These are phyloP conservation scores for Okamejei kenojei DNA, from an alignment of 2,797 vertebrate genomes.

Conservation along the genomic window DNA sequence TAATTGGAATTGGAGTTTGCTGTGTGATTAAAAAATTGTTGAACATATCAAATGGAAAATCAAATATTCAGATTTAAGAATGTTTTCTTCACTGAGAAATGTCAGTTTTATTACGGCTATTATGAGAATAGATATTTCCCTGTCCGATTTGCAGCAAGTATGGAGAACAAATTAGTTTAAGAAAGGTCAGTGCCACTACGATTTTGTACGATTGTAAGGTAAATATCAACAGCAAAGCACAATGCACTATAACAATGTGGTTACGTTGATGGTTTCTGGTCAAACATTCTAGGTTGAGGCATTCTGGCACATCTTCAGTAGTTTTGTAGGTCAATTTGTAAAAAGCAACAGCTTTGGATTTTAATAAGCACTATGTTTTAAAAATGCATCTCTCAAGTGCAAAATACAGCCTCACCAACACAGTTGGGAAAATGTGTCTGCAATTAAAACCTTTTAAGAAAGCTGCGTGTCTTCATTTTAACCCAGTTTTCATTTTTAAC, in stretches of 20 bases:
- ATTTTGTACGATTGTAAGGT: not conserved
- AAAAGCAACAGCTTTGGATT: not conserved
- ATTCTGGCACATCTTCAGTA: not conserved
- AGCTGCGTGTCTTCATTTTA: not conserved
- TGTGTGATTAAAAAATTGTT: not conserved
- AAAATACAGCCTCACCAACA: too few relatives aligned
- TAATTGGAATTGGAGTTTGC: not conserved
- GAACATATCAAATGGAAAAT: not conserved
- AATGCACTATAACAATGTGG: not conserved
- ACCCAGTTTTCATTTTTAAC: not conserved
- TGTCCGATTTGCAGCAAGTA: not conserved
- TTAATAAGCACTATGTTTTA: not conserved
- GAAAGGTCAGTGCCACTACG: not conserved
- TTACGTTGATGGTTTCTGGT: not conserved
- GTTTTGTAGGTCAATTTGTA: not conserved
- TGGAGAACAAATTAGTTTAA: constrained; percentile 12
- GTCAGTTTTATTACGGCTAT: not conserved
- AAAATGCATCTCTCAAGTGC: not conserved
- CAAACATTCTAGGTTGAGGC: not conserved
- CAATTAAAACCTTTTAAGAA: not conserved
- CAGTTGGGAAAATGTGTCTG: too few relatives aligned
- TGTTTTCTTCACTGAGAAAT: not conserved
- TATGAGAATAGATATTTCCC: not conserved
- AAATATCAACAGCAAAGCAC: not conserved
- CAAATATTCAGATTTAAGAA: not conserved